phyloP scores from a whole-genome alignment of 2,888 invertebrate genomes.

The Phyto melanocephala region DNA sequence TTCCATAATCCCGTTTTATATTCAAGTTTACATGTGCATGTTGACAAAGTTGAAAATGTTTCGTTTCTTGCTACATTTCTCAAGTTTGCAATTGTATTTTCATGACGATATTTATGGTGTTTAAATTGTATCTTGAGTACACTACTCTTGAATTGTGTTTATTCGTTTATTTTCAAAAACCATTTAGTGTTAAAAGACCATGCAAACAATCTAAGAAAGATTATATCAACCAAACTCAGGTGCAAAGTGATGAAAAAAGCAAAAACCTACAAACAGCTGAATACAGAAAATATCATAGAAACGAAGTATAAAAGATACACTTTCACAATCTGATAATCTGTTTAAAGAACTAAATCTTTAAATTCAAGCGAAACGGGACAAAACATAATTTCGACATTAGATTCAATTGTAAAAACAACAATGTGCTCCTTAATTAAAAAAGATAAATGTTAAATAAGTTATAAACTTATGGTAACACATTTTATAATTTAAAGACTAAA shows the following conservation, averaged over 20 bases:
- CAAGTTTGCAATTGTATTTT: not conserved
- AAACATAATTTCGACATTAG: too few relatives aligned
- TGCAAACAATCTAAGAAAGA: conserved; percentile 19
- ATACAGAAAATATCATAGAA: too few relatives aligned
- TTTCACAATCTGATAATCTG: too few relatives aligned
- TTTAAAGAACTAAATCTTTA: too few relatives aligned
- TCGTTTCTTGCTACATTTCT: not conserved
- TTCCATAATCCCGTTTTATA: not conserved
- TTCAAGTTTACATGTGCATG: too few relatives aligned
- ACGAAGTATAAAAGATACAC: too few relatives aligned
- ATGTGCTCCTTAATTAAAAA: too few relatives aligned
- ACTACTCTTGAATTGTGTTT: not conserved
- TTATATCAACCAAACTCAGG: conserved; percentile 26
- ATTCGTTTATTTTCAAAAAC: conserved; percentile 2
- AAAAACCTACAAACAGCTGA: not conserved
- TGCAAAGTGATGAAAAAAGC: not conserved
- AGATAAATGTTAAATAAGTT: too few relatives aligned
- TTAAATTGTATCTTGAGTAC: not conserved
- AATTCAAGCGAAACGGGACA: too few relatives aligned
- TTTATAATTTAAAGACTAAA: too few relatives aligned
- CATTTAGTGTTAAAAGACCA: conserved; percentile 14
- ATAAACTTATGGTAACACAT: too few relatives aligned
- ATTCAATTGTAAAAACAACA: too few relatives aligned
- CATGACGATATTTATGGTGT: not conserved
- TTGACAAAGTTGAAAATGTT: not conserved